Evolutionary conservation across 2,797 vertebrate genomes (phyloP), one percentile per base, ranked within the genome.

Genomic region (Mallotus villosus): DNA sequence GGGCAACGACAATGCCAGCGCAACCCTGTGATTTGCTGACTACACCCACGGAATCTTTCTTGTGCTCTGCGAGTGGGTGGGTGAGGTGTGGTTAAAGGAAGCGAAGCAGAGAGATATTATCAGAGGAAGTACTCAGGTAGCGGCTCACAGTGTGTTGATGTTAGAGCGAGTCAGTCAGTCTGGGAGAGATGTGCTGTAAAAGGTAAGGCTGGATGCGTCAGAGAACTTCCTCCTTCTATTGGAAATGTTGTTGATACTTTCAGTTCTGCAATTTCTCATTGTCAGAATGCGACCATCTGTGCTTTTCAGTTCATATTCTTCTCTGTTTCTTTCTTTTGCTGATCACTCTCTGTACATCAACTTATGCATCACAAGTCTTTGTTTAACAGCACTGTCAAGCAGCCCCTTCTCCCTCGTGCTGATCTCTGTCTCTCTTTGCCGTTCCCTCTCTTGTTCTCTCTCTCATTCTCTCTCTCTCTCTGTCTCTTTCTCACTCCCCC

Each of bases 311-410:
- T 24, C 51, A n/a, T 55, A 63, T 80, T 77, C 79, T 76, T 72
- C 57, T 64, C 68, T 9, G 12, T 67, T 77, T 68, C 57, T 37
- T 75, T 63, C 66, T 75, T 70, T 60, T 53, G 68, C 71, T 76
- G 68, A 82, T 85, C 78, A 71, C 63, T 70, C 55, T 72, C 66
- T 75, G 76, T 82, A 71, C 86, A 67, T 51, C 76, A 88, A 83
- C 85, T 87, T 87, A 46, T 11, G 41, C 41, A 46, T 82, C 79
- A 74, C 81, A 87, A 83, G 86, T 86, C 86, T 90, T 89, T 90
- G 86, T 90, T 86, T 86, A 78, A 90, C 84, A 89, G 82, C 77
- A 69, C 46, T 81, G 61, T 46, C 63, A 67, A 29, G 62, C 75
- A 60, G 6, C 29, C 22, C 49, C 41, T 32, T 53, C 46, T 41